Evolutionary conservation across 2,797 vertebrate species (phyloP).

Genomic region (Gymnopithys bicolor): DNA sequence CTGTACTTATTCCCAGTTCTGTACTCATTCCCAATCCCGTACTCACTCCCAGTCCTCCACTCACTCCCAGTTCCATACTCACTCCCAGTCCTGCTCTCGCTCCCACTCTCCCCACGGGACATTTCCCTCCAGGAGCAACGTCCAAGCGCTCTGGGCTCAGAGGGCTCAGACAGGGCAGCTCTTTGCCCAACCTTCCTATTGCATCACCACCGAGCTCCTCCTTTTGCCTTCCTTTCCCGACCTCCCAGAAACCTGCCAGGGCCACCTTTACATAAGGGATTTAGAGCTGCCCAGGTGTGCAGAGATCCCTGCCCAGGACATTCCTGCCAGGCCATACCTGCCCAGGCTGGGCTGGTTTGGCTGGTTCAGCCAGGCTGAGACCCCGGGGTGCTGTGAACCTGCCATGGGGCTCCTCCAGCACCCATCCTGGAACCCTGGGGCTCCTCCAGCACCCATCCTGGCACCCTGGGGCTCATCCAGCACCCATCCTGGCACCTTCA

Average conservation of each 20-base stretch:
- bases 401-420: background rate
- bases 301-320: background rate
- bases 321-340: background rate
- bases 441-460: background rate
- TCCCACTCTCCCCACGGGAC: background rate
- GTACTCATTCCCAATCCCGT: no score
- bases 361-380: background rate
- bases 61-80: background rate
- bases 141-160: accelerated
- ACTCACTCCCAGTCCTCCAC: no score
- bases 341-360: background rate
- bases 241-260: background rate
- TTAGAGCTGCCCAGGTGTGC: background rate
- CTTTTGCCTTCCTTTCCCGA: slow-evolving; percentile 22
- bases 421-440: background rate
- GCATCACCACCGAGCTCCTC: slow-evolving; percentile 33
- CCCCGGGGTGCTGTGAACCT: background rate
- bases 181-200: background rate
- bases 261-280: background rate
- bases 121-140: background rate
- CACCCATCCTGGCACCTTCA: no score
- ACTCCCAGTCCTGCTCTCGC: background rate
- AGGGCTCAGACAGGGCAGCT: background rate
- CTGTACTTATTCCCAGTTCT: no score
- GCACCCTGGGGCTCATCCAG: no score